A percentile compares a stretch with the other conserved stretches of the same genome.
Conservation (phyloP, 2,113 vertebrate genomes). For the Tichodroma muraria region DNA sequence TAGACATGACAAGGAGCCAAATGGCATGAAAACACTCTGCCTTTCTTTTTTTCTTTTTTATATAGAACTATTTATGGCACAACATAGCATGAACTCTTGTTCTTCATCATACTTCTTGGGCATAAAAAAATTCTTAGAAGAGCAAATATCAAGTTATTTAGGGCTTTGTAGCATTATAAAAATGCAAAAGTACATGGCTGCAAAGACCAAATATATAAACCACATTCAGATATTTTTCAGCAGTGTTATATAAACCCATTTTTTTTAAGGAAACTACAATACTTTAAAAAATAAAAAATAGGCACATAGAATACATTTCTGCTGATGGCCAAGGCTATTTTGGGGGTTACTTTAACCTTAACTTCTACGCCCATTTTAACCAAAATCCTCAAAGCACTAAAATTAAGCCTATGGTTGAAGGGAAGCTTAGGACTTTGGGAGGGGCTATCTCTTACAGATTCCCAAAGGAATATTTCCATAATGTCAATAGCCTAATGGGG, state of each 20-base stretch:
- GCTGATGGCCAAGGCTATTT: background rate
- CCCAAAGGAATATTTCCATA: background rate
- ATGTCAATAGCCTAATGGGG: background rate
- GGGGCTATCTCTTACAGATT: background rate
- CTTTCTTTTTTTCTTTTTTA: background rate
- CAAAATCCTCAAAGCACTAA: background rate
- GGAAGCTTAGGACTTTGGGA: background rate
- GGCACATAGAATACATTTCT: background rate
- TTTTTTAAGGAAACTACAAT: background rate
- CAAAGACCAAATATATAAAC: background rate
- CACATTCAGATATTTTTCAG: background rate
- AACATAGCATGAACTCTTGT: background rate
- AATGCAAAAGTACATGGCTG: background rate
- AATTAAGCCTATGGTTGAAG: background rate
- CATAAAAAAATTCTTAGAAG: background rate
- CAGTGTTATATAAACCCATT: background rate
- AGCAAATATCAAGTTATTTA: background rate
- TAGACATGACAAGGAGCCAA: background rate
- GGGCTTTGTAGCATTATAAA: background rate
- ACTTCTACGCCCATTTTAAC: background rate
- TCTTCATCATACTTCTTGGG: background rate
- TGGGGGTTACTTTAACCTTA: background rate
- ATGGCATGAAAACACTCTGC: background rate
- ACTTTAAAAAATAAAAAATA: background rate
- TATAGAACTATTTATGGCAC: background rate